These are phyloP conservation scores for Globodera ellingtonae DNA, from an alignment of 1,140 invertebrate genomes.

Conservation along the genomic window DNA sequence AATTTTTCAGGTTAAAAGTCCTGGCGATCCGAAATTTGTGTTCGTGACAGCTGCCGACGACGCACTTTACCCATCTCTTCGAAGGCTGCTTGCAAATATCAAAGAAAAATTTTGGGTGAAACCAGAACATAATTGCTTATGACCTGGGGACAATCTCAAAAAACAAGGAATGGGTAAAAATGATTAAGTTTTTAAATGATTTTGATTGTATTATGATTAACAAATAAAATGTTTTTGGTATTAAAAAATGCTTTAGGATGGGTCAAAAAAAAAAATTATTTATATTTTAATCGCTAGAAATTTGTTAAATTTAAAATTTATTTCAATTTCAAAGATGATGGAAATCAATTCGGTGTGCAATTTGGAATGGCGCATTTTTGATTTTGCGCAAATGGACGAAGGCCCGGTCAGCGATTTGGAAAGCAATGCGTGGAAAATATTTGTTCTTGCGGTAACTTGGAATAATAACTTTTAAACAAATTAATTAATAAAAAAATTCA, in stretches of 20 bases:
- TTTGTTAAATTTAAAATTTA: not conserved
- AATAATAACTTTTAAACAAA: no score
- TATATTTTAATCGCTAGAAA: no score
- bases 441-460: slow-evolving; percentile 22
- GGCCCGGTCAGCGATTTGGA: slow-evolving; percentile 3
- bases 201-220: no score
- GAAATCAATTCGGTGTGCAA: slow-evolving; percentile 36
- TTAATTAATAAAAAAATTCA: slow-evolving; percentile 12
- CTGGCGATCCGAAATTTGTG: not conserved
- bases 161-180: slow-evolving; percentile 20
- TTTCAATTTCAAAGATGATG: slow-evolving; percentile 15
- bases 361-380: slow-evolving; percentile 32
- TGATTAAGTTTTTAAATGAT: not conserved
- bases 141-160: slow-evolving; percentile 19
- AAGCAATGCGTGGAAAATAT: slow-evolving; percentile 40
- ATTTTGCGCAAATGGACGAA: slow-evolving; percentile 27
- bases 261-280: no score
- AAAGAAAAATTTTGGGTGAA: not conserved
- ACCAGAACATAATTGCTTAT: slow-evolving; percentile 28
- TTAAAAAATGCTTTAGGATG: no score
- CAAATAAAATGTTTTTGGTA: no score
- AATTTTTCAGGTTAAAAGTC: not conserved
- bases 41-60: not conserved
- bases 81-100: not conserved
- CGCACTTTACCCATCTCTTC: not conserved